Evolutionary conservation across 2,797 vertebrate genomes (phyloP).

Genomic region (Dryobates pubescens): DNA sequence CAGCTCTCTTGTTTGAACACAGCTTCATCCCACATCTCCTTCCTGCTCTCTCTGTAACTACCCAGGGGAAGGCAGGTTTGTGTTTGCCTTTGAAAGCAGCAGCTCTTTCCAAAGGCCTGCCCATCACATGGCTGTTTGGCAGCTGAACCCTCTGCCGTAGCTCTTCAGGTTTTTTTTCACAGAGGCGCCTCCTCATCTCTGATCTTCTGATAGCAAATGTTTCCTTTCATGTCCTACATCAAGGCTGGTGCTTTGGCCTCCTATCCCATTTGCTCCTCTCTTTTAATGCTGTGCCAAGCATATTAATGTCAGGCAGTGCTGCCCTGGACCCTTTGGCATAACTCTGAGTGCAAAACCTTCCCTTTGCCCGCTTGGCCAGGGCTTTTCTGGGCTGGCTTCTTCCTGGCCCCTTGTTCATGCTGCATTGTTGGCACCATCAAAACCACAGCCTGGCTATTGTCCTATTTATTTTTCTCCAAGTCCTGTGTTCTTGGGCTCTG

Average conservation of each 20-base stretch:
- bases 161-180: neutral
- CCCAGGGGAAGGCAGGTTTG: neutral
- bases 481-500: too few relatives aligned
- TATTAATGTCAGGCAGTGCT: neutral
- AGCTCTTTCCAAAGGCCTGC: neutral
- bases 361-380: neutral
- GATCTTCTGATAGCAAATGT: slow-evolving; percentile 52
- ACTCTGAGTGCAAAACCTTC: neutral
- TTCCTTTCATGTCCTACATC: slow-evolving; percentile 53
- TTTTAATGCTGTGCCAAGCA: slow-evolving; percentile 24
- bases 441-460: fast-evolving
- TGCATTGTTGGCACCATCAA: neutral
- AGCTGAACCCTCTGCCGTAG: neutral
- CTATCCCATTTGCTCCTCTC: slow-evolving; percentile 29
- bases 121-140: neutral
- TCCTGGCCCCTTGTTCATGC: neutral
- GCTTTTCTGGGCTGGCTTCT: neutral
- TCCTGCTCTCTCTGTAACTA: neutral
- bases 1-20: neutral
- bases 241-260: slow-evolving; percentile 48
- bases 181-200: neutral
- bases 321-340: neutral
- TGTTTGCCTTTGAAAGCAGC: neutral
- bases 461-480: neutral
- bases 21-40: neutral